These are phyloP conservation scores for Talpa occidentalis DNA, from an alignment of 2,113 vertebrate genomes.

Conservation along the genomic window DNA sequence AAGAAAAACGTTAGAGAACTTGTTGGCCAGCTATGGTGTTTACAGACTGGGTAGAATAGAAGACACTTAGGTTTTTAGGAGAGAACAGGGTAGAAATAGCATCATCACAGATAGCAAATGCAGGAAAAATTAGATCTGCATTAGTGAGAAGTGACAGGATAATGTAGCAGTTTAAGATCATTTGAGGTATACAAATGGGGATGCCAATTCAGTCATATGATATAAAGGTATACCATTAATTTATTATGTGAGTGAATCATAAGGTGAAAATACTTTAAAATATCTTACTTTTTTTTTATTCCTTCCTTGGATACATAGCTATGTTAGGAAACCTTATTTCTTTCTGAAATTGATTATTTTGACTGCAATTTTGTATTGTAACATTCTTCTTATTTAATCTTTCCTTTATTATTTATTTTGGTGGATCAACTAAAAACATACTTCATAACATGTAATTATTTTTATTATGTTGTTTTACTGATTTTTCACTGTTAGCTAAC, in stretches of 20 bases:
- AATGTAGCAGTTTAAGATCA: neutral
- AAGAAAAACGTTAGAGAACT: neutral
- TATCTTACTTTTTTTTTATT: neutral
- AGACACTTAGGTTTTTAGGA: neutral
- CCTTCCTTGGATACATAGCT: neutral
- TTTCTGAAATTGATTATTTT: neutral
- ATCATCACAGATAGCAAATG: neutral
- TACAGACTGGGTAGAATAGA: neutral
- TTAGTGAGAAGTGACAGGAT: neutral
- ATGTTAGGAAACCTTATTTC: neutral
- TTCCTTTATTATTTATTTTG: neutral
- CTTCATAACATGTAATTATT: neutral
- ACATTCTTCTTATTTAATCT: neutral
- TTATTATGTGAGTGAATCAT: neutral
- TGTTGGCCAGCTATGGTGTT: neutral
- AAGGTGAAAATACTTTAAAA: neutral
- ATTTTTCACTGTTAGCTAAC: neutral
- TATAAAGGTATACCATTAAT: neutral
- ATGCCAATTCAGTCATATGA: neutral
- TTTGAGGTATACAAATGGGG: neutral
- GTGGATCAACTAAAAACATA: neutral
- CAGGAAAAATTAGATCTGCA: neutral
- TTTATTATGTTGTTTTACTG: neutral
- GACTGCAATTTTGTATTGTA: slow-evolving; percentile 4
- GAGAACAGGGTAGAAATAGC: neutral